phyloP scores from a whole-genome alignment of 2,888 invertebrate genomes.

The Ceraclea dissimilis region DNA sequence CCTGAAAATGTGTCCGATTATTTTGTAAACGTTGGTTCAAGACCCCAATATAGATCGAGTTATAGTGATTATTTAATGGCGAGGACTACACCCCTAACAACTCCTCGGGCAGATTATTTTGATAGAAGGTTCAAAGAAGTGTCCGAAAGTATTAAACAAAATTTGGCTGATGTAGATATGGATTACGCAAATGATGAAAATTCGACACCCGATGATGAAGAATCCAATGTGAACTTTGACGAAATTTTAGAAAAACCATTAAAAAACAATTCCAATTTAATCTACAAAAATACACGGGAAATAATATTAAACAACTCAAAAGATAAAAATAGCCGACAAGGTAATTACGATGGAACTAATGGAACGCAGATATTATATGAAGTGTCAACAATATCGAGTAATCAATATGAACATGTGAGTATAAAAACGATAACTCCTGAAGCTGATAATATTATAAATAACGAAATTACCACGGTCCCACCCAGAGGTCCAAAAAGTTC shows the following conservation, averaged over 20 bases:
- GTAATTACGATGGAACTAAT: conserved; percentile 42
- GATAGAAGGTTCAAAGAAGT: conserved; percentile 48
- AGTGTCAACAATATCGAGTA: conserved; percentile 40
- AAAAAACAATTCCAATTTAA: conserved; percentile 42
- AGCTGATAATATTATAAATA: conserved; percentile 12
- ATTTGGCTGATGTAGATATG: conserved; percentile 33
- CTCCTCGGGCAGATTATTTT: conserved; percentile 47
- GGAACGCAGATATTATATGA: conserved; percentile 48
- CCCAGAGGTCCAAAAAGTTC: conserved; percentile 15
- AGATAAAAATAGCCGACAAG: conserved; percentile 37
- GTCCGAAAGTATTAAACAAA: conserved; percentile 47
- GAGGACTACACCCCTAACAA: conserved; percentile 37
- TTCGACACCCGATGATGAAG: conserved; percentile 24
- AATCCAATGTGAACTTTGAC: conserved; percentile 31
- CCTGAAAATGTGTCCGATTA: conserved; percentile 27
- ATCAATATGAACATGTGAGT: background rate
- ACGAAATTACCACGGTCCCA: conserved; percentile 17
- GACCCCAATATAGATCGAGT: conserved; percentile 1
- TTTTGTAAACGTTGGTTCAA: conserved; percentile 20
- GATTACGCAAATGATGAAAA: conserved; percentile 20
- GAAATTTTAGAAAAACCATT: conserved; percentile 39
- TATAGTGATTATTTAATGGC: background rate
- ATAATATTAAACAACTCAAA: conserved; percentile 43
- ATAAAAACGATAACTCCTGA: conserved; percentile 28
- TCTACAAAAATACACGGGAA: conserved; percentile 50